A percentile compares a stretch with the other conserved stretches of the same genome.
Conservation (phyloP, 2,797 vertebrate genomes). For the Silurus lanzhouensis region DNA sequence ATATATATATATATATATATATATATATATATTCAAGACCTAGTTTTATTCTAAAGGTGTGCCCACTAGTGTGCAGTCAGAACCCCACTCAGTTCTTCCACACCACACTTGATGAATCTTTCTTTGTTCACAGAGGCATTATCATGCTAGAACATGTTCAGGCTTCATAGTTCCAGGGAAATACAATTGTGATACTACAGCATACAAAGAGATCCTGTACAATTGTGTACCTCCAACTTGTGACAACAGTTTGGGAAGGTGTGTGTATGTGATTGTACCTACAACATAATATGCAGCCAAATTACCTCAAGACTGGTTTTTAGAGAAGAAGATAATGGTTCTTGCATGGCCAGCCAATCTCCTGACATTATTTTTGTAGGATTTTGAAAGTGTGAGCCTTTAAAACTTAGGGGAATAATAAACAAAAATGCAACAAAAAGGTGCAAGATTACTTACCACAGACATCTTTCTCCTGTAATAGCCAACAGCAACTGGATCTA, state of each 20-base stretch:
- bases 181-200: neutral
- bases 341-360: neutral
- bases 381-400: neutral
- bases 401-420: neutral
- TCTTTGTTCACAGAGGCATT: neutral
- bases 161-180: neutral
- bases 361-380: neutral
- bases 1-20: no score
- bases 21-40: neutral
- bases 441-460: neutral
- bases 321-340: neutral
- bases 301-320: neutral
- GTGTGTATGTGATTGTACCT: neutral
- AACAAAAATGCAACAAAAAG: neutral
- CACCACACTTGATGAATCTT: neutral
- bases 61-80: neutral
- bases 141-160: neutral
- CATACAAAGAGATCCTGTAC: neutral
- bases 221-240: neutral
- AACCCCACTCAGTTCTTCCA: neutral
- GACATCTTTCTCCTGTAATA: neutral
- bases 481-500: neutral
- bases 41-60: neutral
- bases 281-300: neutral
- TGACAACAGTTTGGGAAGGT: neutral